Conservation (phyloP, 2,797 vertebrate genomes). For the Clarias fuscus region DNA sequence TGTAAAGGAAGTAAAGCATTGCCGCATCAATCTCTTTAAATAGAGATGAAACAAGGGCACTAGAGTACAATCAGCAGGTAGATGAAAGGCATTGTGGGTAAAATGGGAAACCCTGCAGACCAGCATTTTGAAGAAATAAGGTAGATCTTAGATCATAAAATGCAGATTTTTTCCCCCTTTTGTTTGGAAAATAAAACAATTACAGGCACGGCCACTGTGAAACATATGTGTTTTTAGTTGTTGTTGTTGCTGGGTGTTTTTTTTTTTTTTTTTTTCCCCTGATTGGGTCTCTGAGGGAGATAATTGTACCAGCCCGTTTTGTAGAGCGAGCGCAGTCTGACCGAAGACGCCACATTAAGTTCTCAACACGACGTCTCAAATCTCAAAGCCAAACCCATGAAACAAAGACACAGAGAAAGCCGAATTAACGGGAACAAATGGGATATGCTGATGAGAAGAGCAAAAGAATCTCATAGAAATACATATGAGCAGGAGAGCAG, state of each 20-base stretch:
- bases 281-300: background rate
- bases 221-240: background rate
- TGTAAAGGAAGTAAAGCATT: background rate
- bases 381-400: background rate
- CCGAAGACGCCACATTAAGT: conserved; percentile 14
- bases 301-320: background rate
- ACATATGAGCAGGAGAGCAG: background rate
- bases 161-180: background rate
- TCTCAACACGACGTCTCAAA: conserved; percentile 27
- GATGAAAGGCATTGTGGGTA: too few relatives aligned
- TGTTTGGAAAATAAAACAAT: background rate
- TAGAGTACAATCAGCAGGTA: too few relatives aligned
- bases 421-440: conserved; percentile 14
- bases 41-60: too few relatives aligned
- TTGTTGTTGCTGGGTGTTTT: background rate
- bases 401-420: background rate
- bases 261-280: background rate
- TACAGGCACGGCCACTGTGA: background rate
- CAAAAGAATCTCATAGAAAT: background rate
- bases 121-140: background rate
- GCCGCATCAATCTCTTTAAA: too few relatives aligned
- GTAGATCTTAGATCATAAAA: background rate
- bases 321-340: conserved; percentile 21
- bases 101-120: background rate
- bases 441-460: conserved; percentile 21